Evolutionary conservation across 2,888 invertebrate species (phyloP).

Genomic region (Hydriomena furcata): DNA sequence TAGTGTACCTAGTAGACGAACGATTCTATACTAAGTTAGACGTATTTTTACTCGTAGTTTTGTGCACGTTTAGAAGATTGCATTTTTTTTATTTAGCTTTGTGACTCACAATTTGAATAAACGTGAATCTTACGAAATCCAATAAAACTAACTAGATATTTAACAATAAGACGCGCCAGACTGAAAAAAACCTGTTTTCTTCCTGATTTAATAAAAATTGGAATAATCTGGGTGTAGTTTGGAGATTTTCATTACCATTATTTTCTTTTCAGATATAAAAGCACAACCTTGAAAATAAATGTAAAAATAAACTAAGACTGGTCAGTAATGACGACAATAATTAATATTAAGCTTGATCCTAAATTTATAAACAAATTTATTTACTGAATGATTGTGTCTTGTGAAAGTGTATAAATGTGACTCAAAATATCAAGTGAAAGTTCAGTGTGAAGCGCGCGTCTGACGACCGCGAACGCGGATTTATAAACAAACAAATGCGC

Average conservation of each 20-base stretch:
- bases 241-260: not conserved
- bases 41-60: too few species aligned
- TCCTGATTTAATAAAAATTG: not conserved
- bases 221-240: too few species aligned
- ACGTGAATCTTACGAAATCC: too few species aligned
- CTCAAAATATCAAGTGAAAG: slow-evolving; percentile 63
- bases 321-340: slow-evolving; percentile 51
- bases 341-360: slow-evolving; percentile 30
- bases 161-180: slow-evolving; percentile 14
- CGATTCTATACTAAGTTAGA: too few species aligned
- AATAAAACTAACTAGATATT: too few species aligned
- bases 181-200: slow-evolving; percentile 4
- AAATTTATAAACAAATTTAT: slow-evolving; percentile 27
- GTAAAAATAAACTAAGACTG: slow-evolving; percentile 34
- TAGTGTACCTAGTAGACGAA: too few species aligned
- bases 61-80: not conserved
- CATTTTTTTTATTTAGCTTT: not conserved
- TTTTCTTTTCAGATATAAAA: slow-evolving; percentile 23
- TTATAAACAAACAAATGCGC: slow-evolving; percentile 33
- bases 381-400: slow-evolving; percentile 22
- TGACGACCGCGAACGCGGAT: slow-evolving; percentile 47
- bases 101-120: slow-evolving; percentile 2
- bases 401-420: slow-evolving; percentile 47
- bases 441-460: slow-evolving; percentile 54
- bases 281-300: slow-evolving; percentile 22